Evolutionary conservation across 64 coral and sea anemone genomes (phyloP).

Genomic region (Stichodactyla mertensii): DNA sequence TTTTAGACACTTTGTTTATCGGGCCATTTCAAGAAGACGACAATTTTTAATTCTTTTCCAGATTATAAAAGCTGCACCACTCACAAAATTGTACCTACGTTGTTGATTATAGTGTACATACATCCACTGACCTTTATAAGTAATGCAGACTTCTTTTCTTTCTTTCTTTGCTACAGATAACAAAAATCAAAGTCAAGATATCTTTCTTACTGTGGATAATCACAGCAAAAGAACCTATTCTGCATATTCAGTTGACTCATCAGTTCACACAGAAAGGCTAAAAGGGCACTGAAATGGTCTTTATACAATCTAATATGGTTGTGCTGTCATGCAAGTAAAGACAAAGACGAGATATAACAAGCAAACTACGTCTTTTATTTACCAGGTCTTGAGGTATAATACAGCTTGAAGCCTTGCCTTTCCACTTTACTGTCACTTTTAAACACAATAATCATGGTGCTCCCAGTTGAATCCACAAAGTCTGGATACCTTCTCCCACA

Average conservation of each 20-base stretch:
- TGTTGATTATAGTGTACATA: background rate
- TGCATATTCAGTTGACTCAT: no score
- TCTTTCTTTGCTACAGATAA: background rate
- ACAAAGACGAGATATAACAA: no score
- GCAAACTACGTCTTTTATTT: background rate
- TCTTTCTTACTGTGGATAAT: background rate
- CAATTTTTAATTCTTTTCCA: no score
- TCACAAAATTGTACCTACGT: no score
- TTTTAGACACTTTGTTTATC: no score
- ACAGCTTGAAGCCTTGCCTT: background rate
- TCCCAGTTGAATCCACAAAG: slow-evolving; percentile 21
- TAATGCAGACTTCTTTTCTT: background rate
- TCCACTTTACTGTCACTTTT: background rate
- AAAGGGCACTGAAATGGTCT: no score
- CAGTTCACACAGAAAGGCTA: no score
- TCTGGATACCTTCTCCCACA: slow-evolving; percentile 2
- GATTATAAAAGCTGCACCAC: no score
- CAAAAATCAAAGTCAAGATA: background rate
- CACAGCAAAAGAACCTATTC: no score
- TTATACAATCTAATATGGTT: no score
- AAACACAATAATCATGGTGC: slow-evolving; percentile 1
- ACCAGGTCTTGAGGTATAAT: background rate
- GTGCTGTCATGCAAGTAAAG: no score
- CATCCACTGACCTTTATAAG: background rate
- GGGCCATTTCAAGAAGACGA: no score